Evolutionary conservation across 2,113 vertebrate genomes (phyloP), one percentile per base, ranked within the genome.

Genomic region (Pseudolaguvia tuberculata): DNA sequence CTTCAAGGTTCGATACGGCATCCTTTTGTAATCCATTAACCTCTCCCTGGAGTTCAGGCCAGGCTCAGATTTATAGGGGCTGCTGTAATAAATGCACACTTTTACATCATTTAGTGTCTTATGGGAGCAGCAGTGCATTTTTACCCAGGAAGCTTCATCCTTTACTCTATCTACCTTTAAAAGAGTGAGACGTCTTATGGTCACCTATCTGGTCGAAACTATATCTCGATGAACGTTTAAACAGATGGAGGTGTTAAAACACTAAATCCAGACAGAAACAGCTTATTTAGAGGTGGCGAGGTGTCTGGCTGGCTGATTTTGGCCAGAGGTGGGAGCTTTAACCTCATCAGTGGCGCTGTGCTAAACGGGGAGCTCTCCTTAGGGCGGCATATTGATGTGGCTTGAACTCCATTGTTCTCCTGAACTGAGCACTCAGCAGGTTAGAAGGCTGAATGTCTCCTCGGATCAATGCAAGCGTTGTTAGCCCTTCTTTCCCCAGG

Each of bases 1-100:
- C 88, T 86, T 78, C 0, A 78, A 85, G 88, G 90, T 87, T 92
- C 90, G 80, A 91, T 92, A 89, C 86, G 83, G 84, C 89, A 90
- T 90, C 89, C 89, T 88, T 91, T 91, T 90, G 90, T 91, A 91
- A 91, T 92, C 91, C 90, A 91, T 91, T 91, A 91, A 91, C 91
- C 89, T 92, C 89, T 91, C 90, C 89, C 90, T 84, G 86, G 91
- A 91, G 91, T 90, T 91, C 88, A 90, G 87, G 82, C 88, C 88
- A 85, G 85, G 87, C 88, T 87, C 86, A 91, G 89, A 91, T 91
- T 92, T 92, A 91, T 92, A 87, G 86, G 81, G 85, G 86, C 86
- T 83, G 79, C 86, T 86, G 88, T 91, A 89, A 91, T 92, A 91
- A 92, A 92, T 92, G 88, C 83, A 85, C 90, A 85, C 90, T 87